Conservation (phyloP, 2,797 vertebrate genomes). For the Morus bassanus region DNA sequence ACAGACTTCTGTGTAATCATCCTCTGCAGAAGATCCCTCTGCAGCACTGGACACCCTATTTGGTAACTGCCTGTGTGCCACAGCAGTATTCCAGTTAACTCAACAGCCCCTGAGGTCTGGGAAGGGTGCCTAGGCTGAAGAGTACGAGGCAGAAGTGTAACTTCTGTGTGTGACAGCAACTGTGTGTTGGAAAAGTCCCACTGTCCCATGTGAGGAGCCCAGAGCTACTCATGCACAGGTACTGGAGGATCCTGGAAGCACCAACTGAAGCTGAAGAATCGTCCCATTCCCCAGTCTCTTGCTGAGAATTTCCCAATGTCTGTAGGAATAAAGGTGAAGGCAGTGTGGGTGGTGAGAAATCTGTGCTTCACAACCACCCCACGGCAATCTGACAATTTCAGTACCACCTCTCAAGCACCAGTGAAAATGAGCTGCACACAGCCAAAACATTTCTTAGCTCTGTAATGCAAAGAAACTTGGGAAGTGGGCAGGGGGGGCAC, state of each 20-base stretch:
- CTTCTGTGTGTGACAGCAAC: not conserved
- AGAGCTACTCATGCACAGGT: not conserved
- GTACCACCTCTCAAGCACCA: not conserved
- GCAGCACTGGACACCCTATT: not conserved
- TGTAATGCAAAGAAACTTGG: not conserved
- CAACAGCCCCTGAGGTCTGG: not conserved
- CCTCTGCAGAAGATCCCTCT: not conserved
- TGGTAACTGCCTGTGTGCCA: not conserved
- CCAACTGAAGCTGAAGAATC: not conserved
- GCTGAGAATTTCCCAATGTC: not conserved
- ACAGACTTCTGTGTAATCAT: not conserved
- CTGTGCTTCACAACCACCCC: not conserved
- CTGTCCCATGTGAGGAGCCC: not conserved
- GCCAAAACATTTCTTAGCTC: not conserved
- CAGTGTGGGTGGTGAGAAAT: rapidly evolving
- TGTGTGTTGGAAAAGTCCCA: not conserved
- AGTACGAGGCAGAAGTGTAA: not conserved
- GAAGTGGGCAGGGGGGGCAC: rapidly evolving
- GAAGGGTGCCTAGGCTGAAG: not conserved
- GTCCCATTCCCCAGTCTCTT: not conserved
- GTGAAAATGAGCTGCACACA: not conserved
- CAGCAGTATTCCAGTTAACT: not conserved
- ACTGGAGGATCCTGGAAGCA: not conserved
- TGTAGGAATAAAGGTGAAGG: not conserved
- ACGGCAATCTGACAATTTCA: not conserved